phyloP scores from a whole-genome alignment of 2,113 vertebrate genomes.

The Phoenicopterus ruber region DNA sequence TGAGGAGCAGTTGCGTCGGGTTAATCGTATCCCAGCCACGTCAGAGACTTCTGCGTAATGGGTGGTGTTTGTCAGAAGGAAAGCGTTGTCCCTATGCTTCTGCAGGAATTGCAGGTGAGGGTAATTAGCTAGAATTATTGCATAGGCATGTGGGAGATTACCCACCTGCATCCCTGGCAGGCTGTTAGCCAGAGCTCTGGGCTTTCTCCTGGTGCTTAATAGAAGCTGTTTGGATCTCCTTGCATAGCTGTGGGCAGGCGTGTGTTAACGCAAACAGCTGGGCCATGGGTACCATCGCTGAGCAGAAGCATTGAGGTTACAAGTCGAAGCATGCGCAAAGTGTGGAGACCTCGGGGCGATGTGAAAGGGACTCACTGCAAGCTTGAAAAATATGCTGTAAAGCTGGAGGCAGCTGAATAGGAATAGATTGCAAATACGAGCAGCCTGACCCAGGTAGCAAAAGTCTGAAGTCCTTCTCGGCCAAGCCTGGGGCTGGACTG shows the following conservation, averaged over 20 bases:
- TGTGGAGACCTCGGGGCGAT: fast-evolving
- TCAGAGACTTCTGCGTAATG: not conserved
- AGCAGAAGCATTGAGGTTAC: not conserved
- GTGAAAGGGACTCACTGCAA: not conserved
- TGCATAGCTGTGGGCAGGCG: fast-evolving
- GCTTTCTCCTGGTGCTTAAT: not conserved
- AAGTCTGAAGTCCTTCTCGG: not conserved
- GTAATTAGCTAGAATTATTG: not conserved
- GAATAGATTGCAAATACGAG: not conserved
- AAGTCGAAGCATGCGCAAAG: not conserved
- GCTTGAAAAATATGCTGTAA: not conserved
- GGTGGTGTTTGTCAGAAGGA: not conserved
- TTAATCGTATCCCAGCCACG: not conserved
- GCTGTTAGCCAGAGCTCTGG: not conserved
- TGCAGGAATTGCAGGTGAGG: not conserved
- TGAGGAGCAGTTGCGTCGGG: not conserved
- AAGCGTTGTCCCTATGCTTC: not conserved
- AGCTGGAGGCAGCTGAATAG: not conserved
- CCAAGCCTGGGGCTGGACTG: not conserved
- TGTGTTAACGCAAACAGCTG: not conserved
- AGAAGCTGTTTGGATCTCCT: fast-evolving
- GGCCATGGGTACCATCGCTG: fast-evolving
- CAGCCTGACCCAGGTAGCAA: not conserved
- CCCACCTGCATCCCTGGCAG: not conserved
- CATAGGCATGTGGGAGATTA: not conserved